Evolutionary conservation across 2,113 vertebrate genomes (phyloP), one percentile per base, ranked within the genome.

Genomic region (Hiodon tergisus): DNA sequence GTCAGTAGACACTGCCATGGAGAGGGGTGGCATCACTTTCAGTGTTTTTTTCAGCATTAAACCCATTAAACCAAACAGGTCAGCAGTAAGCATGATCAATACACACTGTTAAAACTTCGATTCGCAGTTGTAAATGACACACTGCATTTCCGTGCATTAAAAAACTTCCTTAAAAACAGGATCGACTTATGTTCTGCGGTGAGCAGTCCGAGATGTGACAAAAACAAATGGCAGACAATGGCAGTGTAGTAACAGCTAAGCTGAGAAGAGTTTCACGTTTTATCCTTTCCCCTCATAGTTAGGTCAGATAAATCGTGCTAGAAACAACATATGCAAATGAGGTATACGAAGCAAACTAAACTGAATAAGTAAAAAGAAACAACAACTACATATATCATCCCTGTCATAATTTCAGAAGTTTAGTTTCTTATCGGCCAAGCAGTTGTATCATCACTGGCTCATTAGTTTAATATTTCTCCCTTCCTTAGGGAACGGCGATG

Each of bases 21-120:
- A 31, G 31, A 31, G 31, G 31, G 31, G 31, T 31, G 31, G 31
- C 31, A 31, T 31, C 31, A 31, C 31, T 61, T 61, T n/a, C 59
- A 61, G 11, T 11, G 13, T 3, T 11, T 68, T 68, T 3, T 11
- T 68, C 50, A 47, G 50, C 46, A 50, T 52, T 6, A 68, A 3
- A 13, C 1, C 4, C 66, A 68, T 68, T 68, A 68, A 68, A 14
- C 14, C 66, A 68, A 68, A n/a, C 13, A 51, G 66, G 66, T 50
- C 66, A 47, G 3, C 48, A 0, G 50, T 68, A 16, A 67, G n/a
- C 46, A 11, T 48, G 46, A 67, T 67, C 66, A 9, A 46, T 6
- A 11, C 11, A n/a, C 6, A 10, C 2, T 13, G 47, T n/a, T 68
- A n/a, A 31, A 31, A 31, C 31, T 31, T 31, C 31, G 31, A 31